A percentile compares a stretch with the other conserved stretches of the same genome.
These are phyloP conservation scores for Lepeophtheirus nordmannii DNA, from an alignment of 2,888 invertebrate genomes.

Conservation along the genomic window DNA sequence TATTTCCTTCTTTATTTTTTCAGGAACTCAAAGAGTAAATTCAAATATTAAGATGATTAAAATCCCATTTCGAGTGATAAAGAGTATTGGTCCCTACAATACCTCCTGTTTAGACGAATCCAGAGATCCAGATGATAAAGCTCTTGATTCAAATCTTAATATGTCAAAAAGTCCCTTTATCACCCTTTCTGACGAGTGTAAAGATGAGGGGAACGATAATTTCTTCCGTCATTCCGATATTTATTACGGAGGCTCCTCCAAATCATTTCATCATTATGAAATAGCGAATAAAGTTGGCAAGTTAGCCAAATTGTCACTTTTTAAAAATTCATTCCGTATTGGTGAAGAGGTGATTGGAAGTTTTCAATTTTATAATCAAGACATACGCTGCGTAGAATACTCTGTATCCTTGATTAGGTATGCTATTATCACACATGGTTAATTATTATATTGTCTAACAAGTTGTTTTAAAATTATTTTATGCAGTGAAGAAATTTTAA, in stretches of 20 bases:
- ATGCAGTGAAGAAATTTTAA: too few species aligned
- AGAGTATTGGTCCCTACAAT: background rate
- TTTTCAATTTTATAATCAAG: background rate
- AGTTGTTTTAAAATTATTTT: too few species aligned
- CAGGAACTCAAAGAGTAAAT: background rate
- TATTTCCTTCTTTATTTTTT: background rate
- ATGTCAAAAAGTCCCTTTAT: background rate
- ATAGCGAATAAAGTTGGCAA: background rate
- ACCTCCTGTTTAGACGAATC: background rate
- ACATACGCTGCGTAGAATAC: background rate
- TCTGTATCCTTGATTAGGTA: background rate
- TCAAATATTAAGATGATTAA: background rate
- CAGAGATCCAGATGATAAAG: background rate
- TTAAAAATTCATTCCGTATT: background rate
- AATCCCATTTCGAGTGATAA: conserved; percentile 1
- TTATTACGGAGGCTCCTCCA: background rate
- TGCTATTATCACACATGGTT: too few species aligned
- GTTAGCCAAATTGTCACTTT: background rate
- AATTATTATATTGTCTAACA: too few species aligned
- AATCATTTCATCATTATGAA: background rate
- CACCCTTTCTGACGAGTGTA: background rate
- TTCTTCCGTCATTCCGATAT: too few species aligned
- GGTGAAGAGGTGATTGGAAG: background rate
- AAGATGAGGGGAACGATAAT: background rate
- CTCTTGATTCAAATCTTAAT: background rate